Percentiles rank a stretch among this genome's conserved stretches.
phyloP scores from a whole-genome alignment of 1,140 invertebrate genomes.

The Harpegnathos saltator region DNA sequence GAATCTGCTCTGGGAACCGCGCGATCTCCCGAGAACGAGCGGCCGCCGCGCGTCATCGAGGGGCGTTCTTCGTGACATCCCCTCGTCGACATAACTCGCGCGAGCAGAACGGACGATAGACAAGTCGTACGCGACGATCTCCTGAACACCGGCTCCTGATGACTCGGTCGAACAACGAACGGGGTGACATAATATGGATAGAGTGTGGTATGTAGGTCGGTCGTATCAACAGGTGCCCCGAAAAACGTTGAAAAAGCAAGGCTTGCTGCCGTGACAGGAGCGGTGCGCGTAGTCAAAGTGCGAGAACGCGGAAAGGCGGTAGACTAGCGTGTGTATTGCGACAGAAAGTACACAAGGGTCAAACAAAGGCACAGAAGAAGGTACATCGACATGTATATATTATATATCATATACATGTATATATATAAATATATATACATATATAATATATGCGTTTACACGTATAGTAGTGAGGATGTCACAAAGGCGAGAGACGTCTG shows the following conservation, averaged over 20 bases:
- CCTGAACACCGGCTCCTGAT: neutral
- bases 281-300: constrained; percentile 56
- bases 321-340: constrained; percentile 27
- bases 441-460: neutral
- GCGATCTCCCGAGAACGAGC: neutral
- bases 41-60: neutral
- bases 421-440: no score
- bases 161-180: constrained; percentile 22
- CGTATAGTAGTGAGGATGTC: constrained; percentile 41
- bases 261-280: constrained; percentile 63
- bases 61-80: no score
- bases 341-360: constrained; percentile 46
- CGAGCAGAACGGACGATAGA: neutral
- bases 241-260: constrained; percentile 77
- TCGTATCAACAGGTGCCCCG: constrained; percentile 79
- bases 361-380: constrained; percentile 47
- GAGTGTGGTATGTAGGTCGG: constrained; percentile 71
- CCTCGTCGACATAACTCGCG: neutral
- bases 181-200: constrained; percentile 51
- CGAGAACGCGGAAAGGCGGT: constrained; percentile 47
- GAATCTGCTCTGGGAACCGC: neutral
- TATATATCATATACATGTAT: no score
- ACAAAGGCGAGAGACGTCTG: constrained; percentile 33
- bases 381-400: no score
- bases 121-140: neutral